Conservation (phyloP, 1,140 invertebrate genomes). For the Anastrepha obliqua region DNA sequence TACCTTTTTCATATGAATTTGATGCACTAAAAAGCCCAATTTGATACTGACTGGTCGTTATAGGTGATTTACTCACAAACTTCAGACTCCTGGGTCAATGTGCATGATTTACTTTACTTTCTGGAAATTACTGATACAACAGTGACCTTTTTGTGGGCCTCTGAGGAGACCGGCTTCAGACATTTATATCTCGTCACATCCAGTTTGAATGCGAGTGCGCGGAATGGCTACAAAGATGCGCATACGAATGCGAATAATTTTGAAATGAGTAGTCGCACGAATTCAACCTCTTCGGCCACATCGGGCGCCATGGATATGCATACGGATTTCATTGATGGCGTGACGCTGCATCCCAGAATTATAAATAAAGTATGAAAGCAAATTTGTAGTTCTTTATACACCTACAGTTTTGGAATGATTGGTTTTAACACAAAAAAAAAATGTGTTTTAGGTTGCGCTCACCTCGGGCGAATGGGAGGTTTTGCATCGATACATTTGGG, state of each 20-base stretch:
- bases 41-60: constrained; percentile 58
- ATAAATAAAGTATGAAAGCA: constrained; percentile 66
- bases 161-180: constrained; percentile 92
- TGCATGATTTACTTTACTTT: constrained; percentile 92
- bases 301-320: constrained; percentile 56
- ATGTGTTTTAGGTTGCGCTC: constrained; percentile 80
- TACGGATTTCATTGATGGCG: constrained; percentile 66
- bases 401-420: constrained; percentile 33
- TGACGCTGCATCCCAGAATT: constrained; percentile 67
- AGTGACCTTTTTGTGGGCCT: constrained; percentile 92
- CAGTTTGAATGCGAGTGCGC: constrained; percentile 61
- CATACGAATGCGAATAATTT: constrained; percentile 28
- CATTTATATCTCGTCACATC: constrained; percentile 88
- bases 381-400: too few species aligned
- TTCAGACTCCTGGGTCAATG: constrained; percentile 90
- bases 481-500: constrained; percentile 85
- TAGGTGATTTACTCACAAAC: constrained; percentile 84
- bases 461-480: constrained; percentile 91
- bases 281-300: constrained; percentile 12
- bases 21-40: constrained; percentile 52
- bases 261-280: constrained; percentile 55
- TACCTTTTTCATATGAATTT: background rate
- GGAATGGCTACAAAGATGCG: constrained; percentile 66
- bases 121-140: constrained; percentile 77
- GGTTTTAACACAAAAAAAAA: constrained; percentile 62